Conservation (phyloP, 2,888 invertebrate genomes). For the Agrilus biguttatus region DNA sequence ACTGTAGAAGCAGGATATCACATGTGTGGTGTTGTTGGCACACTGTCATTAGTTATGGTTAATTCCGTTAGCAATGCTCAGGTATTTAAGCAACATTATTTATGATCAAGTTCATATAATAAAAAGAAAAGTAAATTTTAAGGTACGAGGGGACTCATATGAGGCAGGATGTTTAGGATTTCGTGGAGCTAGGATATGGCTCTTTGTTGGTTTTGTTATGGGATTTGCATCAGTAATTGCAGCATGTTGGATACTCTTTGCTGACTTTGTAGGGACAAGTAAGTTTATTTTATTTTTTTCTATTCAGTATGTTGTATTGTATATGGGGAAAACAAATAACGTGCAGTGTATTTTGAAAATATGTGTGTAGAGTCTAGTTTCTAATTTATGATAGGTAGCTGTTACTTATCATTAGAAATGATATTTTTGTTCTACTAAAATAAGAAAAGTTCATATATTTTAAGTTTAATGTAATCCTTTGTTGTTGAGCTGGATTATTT, state of each 20-base stretch:
- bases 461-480: neutral
- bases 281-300: slow-evolving; percentile 17
- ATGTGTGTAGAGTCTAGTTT: no score
- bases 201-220: slow-evolving; percentile 91
- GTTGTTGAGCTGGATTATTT: neutral
- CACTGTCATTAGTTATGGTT: slow-evolving; percentile 90
- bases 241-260: slow-evolving; percentile 91
- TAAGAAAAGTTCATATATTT: neutral
- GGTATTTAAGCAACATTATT: slow-evolving; percentile 26
- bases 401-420: no score
- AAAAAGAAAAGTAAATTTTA: neutral
- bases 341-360: no score
- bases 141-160: slow-evolving; percentile 68
- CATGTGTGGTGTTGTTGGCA: slow-evolving; percentile 88
- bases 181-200: slow-evolving; percentile 81
- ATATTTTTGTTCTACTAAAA: no score
- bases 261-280: slow-evolving; percentile 62
- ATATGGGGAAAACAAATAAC: no score
- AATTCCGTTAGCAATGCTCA: slow-evolving; percentile 94
- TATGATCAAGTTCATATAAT: neutral
- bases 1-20: slow-evolving; percentile 72
- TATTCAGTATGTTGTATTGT: neutral
- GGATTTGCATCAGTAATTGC: slow-evolving; percentile 94
- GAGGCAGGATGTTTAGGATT: slow-evolving; percentile 76
- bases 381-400: no score